Percentiles rank a stretch among this genome's conserved stretches.
Conservation (phyloP, 2,113 vertebrate genomes). For the Cinclus mexicanus region DNA sequence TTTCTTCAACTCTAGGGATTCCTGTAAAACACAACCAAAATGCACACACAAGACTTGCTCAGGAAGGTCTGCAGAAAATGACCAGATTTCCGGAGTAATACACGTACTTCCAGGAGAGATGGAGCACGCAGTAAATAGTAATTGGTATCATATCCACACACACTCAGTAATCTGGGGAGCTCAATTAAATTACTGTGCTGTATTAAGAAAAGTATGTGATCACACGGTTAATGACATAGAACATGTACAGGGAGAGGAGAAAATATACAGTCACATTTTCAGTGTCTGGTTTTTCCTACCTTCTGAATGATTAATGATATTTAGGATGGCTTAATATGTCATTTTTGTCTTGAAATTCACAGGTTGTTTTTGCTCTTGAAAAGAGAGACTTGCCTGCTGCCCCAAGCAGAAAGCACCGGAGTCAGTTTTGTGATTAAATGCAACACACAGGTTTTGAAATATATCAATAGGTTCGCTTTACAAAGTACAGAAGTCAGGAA, state of each 20-base stretch:
- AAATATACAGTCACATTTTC: neutral
- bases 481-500: neutral
- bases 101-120: neutral
- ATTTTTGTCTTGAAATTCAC: neutral
- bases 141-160: constrained; percentile 26
- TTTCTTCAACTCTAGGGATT: neutral
- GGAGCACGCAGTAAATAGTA: neutral
- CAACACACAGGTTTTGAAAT: neutral
- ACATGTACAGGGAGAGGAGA: neutral
- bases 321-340: neutral
- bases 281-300: neutral
- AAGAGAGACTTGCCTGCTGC: neutral
- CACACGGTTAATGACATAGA: constrained; percentile 7
- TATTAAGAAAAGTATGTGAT: constrained; percentile 19
- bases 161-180: neutral
- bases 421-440: neutral
- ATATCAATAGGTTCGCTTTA: neutral
- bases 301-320: constrained; percentile 8
- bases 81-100: neutral
- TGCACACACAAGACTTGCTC: neutral
- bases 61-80: neutral
- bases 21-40: neutral
- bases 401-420: neutral
- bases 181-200: neutral
- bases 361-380: neutral